Base-by-base conservation (phyloP, 1,140 invertebrate species). In the Drosophila nannoptera region DNA sequence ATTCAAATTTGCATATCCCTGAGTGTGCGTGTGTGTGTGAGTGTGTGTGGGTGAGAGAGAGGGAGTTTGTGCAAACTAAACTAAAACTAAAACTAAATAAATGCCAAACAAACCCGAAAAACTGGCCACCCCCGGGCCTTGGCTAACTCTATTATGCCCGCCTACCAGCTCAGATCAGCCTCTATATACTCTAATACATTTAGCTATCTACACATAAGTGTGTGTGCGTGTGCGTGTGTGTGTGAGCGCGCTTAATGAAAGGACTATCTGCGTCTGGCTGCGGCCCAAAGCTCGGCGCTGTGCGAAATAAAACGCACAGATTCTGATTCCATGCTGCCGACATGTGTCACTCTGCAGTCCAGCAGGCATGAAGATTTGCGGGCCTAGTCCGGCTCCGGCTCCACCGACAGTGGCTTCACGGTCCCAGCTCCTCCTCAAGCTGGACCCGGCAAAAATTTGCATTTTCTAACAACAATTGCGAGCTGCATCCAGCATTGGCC, bases 321-420 rank as follows among this genome's bases (percentile, higher is more conserved):
- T 84, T 86, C 60, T 69, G 78, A 83, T 84, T 86, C 77, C 73
- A 86, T 84, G 81, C 77, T 86, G 81, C 81, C 81, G 81, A 86
- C 81, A 86, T 86, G 81, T 86, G 81, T 86, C 81, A 86, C 81
- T 86, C 81, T 86, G 77, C 81, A 84, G 81, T 86, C 81, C 80
- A 70, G 80, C 81, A 76, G 80, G 80, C 80, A 83, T 86, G 64
- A 84, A 84, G 80, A 83, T 83, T 83, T 84, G 81, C 80, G 69
- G 65, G 62, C 73, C 77, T 75, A 65, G 72, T 50, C 73, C 53
- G 45, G 22, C 45, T 52, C 45, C 66, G 29, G 36, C 22, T 31
- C 35, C 48, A 53, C 35, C 29, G 42, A 12, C 43, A 22, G 22
- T 22, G 45, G 32, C 11, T 16, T 31, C 40, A 43, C 36, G 12